Percentiles rank a stretch among this genome's conserved stretches.
phyloP scores from a whole-genome alignment of 2,888 invertebrate genomes.

The Amphipoea lucens region DNA sequence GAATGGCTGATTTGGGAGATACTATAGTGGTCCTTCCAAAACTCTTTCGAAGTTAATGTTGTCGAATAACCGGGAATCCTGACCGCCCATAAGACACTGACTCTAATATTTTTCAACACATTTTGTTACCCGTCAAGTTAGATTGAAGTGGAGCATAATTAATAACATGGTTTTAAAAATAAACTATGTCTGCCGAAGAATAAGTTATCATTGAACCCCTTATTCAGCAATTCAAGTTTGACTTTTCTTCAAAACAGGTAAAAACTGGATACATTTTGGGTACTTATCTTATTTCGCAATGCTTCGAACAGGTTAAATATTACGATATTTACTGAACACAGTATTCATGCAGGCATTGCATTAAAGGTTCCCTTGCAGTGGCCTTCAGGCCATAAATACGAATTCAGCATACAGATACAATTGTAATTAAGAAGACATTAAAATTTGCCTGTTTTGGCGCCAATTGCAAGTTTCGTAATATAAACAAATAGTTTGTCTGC shows the following conservation, averaged over 20 bases:
- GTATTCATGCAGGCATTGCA: conserved; percentile 5
- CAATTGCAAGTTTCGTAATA: conserved; percentile 55
- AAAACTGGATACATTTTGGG: conserved; percentile 30
- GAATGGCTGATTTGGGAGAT: not conserved
- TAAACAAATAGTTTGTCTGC: conserved; percentile 30
- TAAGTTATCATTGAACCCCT: not conserved
- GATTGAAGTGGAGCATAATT: not conserved
- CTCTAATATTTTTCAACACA: not conserved
- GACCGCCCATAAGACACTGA: not conserved
- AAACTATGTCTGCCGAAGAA: not conserved
- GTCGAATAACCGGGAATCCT: not conserved
- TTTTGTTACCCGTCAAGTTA: not conserved
- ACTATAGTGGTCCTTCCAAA: not conserved
- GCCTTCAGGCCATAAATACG: conserved; percentile 42
- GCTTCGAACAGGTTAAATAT: conserved; percentile 6
- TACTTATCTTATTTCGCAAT: conserved; percentile 25
- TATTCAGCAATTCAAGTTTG: conserved; percentile 16
- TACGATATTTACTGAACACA: not conserved
- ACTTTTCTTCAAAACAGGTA: conserved; percentile 3
- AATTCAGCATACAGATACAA: conserved; percentile 45
- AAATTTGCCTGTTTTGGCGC: conserved; percentile 53
- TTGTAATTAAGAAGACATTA: conserved; percentile 50
- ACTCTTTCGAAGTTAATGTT: not conserved
- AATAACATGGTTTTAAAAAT: not conserved
- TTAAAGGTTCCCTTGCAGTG: conserved; percentile 24